phyloP scores from a whole-genome alignment of 2,797 vertebrate genomes.

The Myotis findleyi region DNA sequence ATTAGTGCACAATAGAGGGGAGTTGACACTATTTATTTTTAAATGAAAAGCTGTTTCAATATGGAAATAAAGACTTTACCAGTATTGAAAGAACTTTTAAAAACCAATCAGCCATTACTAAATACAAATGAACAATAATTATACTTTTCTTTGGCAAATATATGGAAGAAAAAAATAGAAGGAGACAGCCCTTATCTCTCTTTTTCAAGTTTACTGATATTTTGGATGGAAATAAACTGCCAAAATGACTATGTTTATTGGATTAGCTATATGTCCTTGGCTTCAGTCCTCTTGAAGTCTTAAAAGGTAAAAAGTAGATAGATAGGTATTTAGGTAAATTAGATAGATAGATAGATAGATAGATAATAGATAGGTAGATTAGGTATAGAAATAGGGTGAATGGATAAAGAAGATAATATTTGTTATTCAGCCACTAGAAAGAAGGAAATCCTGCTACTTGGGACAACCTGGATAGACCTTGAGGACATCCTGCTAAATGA shows the following conservation, averaged over 20 bases:
- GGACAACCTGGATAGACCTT: background rate
- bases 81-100: background rate
- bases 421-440: background rate
- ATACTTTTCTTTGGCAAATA: background rate
- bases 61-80: background rate
- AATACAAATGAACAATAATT: background rate
- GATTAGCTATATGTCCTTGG: background rate
- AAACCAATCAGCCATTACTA: background rate
- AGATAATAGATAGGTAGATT: background rate
- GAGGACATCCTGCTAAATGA: background rate
- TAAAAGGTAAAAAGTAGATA: background rate
- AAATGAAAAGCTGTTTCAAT: slow-evolving; percentile 1
- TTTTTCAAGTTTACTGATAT: background rate
- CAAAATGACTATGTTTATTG: background rate
- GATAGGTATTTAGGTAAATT: background rate
- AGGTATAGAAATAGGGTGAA: background rate
- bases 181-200: background rate
- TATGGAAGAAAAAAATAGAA: background rate
- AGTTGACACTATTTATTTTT: background rate
- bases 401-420: background rate
- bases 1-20: background rate
- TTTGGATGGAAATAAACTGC: background rate
- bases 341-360: background rate
- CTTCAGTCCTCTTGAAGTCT: background rate
- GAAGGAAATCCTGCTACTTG: background rate